Evolutionary conservation across 2,888 invertebrate species (phyloP), one percentile per base, ranked within the genome.

Genomic region (Drosophila gaucha): DNA sequence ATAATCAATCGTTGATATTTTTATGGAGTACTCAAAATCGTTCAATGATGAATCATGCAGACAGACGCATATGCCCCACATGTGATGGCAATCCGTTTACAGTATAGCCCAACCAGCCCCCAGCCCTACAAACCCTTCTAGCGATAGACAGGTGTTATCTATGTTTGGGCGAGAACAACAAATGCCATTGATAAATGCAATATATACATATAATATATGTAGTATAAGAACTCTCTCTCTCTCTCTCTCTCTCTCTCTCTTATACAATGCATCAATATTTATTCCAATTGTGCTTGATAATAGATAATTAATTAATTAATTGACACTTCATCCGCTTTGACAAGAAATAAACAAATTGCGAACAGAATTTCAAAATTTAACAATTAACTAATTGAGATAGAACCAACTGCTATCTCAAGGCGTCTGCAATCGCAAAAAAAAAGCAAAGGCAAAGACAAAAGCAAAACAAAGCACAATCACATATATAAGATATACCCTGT

Each of bases 361-460:
- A 28, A 38, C 22, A 41, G 8, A 38, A 24, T 26, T 56, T 49
- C 0, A 31, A 44, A 52, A 22, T 26, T 22, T 14, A 56, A 57
- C 58, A 69, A 69, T 72, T 69, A 65, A 55, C 55, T 72, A 72
- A 74, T 65, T 69, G 65, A 44, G 35, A 35, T 74, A 63, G 56
- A 57, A 24, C 9, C 28, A 49, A 47, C 6, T 39, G 54, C 28
- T 74, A 71, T 71, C 63, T 62, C 35, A 49, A 68, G 38, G 38
- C 39, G 51, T 63, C 18, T 35, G 36, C 68, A 73, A 73, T 41
- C 33, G 36, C 30, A 31, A 24, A 30, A 30, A 2, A 3, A 47
- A 18, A 33, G 4, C 16, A 54, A 14, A 35, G 9, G 9, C 9
- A 22, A 26, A n/a, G n/a, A 22, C 1, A 31, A 31, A 31, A 50